Conservation (phyloP, 2,113 vertebrate species). For the Saguinus midas region DNA sequence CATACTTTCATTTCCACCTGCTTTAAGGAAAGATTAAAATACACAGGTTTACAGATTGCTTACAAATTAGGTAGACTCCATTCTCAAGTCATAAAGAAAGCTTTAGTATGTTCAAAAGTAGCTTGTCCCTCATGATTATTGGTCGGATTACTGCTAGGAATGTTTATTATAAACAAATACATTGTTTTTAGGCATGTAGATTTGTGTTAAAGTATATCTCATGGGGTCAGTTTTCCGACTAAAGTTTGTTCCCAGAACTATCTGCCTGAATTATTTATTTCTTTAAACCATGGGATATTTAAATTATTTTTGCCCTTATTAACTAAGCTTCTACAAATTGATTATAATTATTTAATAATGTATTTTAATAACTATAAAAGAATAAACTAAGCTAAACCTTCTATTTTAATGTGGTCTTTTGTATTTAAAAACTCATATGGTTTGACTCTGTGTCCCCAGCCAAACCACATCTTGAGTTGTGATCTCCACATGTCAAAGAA, state of each 20-base stretch:
- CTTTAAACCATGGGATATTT: neutral
- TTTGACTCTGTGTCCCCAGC: too few relatives aligned
- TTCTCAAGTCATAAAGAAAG: neutral
- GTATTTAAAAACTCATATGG: neutral
- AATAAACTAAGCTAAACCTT: neutral
- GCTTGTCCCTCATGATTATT: neutral
- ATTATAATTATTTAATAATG: neutral
- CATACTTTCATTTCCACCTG: neutral
- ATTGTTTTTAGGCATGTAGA: neutral
- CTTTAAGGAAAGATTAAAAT: neutral
- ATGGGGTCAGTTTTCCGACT: neutral
- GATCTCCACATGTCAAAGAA: too few relatives aligned
- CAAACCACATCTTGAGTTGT: too few relatives aligned
- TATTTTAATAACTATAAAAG: slow-evolving; percentile 6
- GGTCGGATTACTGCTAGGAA: neutral
- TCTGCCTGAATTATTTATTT: neutral
- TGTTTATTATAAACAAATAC: neutral
- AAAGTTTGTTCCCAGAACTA: neutral
- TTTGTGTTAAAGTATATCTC: neutral
- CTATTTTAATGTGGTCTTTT: neutral
- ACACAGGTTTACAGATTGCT: neutral
- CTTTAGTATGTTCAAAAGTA: neutral
- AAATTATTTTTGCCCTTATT: neutral
- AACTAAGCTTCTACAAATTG: neutral
- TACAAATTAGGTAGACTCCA: neutral